Percentiles rank a stretch among this genome's conserved stretches.
Evolutionary conservation across 2,113 vertebrate genomes (phyloP).

Genomic region (Leucosticte australis): DNA sequence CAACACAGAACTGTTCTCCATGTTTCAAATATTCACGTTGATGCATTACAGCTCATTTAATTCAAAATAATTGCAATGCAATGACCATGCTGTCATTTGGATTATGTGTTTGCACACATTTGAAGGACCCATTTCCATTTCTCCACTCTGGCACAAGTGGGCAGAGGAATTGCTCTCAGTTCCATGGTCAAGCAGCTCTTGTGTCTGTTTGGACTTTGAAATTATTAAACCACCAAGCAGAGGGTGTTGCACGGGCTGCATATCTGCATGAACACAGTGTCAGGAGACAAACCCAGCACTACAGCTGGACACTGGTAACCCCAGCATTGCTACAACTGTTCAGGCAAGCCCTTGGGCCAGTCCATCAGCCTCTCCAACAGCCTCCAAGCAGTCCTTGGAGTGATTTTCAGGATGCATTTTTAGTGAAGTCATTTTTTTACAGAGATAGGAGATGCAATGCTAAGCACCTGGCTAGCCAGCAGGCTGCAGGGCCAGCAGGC

Average conservation of each 20-base stretch:
- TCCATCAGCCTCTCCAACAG: not conserved
- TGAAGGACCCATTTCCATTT: not conserved
- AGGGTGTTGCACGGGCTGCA: not conserved
- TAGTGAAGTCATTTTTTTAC: not conserved
- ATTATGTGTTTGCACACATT: rapidly evolving
- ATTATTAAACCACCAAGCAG: not conserved
- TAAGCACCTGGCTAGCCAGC: rapidly evolving
- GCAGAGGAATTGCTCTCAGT: rapidly evolving
- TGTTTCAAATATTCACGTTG: not conserved
- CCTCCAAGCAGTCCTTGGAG: not conserved
- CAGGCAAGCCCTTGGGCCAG: not conserved
- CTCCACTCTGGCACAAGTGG: not conserved
- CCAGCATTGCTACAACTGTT: rapidly evolving
- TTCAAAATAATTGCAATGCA: not conserved
- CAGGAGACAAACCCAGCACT: not conserved
- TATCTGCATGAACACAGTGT: rapidly evolving
- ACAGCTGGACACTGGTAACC: rapidly evolving
- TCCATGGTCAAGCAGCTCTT: not conserved
- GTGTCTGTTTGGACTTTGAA: not conserved
- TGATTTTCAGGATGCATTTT: not conserved
- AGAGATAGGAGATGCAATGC: not conserved
- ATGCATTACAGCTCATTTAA: not conserved
- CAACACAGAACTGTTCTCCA: not conserved
- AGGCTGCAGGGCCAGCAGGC: not conserved
- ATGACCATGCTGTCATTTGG: not conserved